Evolutionary conservation across 2,888 invertebrate species (phyloP), one percentile per base, ranked within the genome.

Genomic region (Dromius quadrimaculatus): DNA sequence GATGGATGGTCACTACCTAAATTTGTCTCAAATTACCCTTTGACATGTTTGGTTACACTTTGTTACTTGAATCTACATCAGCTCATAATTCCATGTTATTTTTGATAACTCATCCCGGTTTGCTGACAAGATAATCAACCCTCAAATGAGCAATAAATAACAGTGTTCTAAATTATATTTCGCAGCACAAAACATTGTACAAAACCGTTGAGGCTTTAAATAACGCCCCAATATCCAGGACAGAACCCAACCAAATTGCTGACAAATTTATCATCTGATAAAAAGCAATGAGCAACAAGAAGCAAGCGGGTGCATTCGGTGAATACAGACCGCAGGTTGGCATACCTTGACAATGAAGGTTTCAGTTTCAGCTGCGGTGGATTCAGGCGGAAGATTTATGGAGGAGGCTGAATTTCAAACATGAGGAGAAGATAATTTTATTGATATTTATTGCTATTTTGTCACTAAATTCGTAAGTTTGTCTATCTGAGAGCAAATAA

Each of bases 181-280:
- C 36, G 11, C 11, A 11, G 36, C 11, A 36, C 36, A 36, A 36
- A 36, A 36, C n/a, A 36, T 9, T 32, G n/a, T 9, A 32, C 32
- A 32, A 32, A 32, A 32, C 32, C 32, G 8, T 32, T 32, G 6
- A 2, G 32, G 36, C 36, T 36, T 36, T 36, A 36, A 36, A 36
- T 36, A 11, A 9, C 36, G 11, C 11, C 36, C n/a, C 36, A 36
- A 36, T 36, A 36, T 36, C 36, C 2, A n/a, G 11, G 11, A 36
- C 36, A 36, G 11, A 36, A 36, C 36, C 36, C n/a, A 36, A 36
- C 36, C 36, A 36, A 36, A 36, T 36, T 36, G 36, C 36, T 36
- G 36, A 36, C 36, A 36, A 36, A 36, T 36, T 36, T 36, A 36
- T 36, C 36, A 36, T 36, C 36, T 36, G 36, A 36, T 36, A 36